Base-by-base conservation (phyloP, 1,140 invertebrate species). In the Ceratosolen solmsi region DNA sequence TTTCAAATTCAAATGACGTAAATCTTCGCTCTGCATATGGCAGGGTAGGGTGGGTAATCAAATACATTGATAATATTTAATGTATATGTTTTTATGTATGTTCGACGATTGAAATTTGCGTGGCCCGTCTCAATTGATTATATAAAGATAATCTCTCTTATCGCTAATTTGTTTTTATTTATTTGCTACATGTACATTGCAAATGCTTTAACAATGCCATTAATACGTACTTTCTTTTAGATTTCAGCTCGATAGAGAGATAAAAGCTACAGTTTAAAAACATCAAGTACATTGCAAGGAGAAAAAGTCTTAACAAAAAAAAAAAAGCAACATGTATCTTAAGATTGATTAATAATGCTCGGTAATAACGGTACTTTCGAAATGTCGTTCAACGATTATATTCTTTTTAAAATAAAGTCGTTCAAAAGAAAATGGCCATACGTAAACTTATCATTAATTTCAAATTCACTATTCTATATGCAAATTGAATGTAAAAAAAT, bases 1-100 rank as follows among this genome's bases (percentile, higher is more conserved):
- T 54, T 68, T 54, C 76, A 20, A 54, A 70, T 79, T 70, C 49
- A 17, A 54, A 68, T 30, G 46, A 36, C 49, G 33, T 70, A 33
- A 49, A 63, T 36, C 30, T 74, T n/a, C 8, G 5, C 2, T 68
- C 17, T 63, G 27, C 17, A 25, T 5, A 41, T 30, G 73, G 73
- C 15, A 38, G 41, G 22, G 27, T 46, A 41, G 71, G 46, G 22
- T 20, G 38, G 22, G 33, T 46, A 58, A 11, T 36, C 51, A 49
- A 56, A 13, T 36, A 9, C 17, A 27, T 56, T 25, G 13, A 36
- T n/a, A 60, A 56, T 49, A 27, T 36, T 60, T 41, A 36, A 11
- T 56, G 33, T 74, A 15, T 22, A 36, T 13, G 33, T n/a, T 58
- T 22, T 4, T 38, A 17, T 36, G 15, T 25, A 58, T 33, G 36